These are phyloP conservation scores for Patella depressa DNA, from an alignment of 2,888 invertebrate genomes.

Conservation along the genomic window DNA sequence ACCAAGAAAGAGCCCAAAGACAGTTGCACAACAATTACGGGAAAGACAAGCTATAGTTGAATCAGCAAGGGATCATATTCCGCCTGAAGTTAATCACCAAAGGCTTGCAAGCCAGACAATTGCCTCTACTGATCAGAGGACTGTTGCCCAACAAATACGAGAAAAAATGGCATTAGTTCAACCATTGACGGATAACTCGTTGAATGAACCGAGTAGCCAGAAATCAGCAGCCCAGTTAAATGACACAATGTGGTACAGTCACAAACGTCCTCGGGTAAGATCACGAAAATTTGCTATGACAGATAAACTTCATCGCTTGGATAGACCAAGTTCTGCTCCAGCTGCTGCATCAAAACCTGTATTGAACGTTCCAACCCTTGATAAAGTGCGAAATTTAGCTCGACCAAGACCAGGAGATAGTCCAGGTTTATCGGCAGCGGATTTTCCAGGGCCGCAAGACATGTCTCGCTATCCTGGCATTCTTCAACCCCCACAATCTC, in stretches of 20 bases:
- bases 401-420: background rate
- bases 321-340: background rate
- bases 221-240: too few relatives aligned
- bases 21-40: background rate
- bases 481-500: constrained; percentile 19
- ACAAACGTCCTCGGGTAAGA: background rate
- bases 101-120: background rate
- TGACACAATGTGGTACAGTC: too few relatives aligned
- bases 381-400: background rate
- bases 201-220: too few relatives aligned
- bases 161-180: background rate
- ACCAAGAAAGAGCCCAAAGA: background rate
- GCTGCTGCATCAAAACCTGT: constrained; percentile 36
- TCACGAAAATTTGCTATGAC: constrained; percentile 30
- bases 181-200: constrained; percentile 39
- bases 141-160: background rate
- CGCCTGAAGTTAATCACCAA: too few relatives aligned
- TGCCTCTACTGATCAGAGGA: background rate
- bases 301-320: constrained; percentile 29
- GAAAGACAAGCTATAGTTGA: background rate
- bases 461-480: background rate
- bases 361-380: constrained; percentile 45
- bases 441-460: background rate
- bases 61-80: too few relatives aligned
- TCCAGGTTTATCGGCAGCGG: background rate